These are phyloP conservation scores for Tipula vernalis DNA, from an alignment of 2,888 invertebrate species.

Conservation along the genomic window DNA sequence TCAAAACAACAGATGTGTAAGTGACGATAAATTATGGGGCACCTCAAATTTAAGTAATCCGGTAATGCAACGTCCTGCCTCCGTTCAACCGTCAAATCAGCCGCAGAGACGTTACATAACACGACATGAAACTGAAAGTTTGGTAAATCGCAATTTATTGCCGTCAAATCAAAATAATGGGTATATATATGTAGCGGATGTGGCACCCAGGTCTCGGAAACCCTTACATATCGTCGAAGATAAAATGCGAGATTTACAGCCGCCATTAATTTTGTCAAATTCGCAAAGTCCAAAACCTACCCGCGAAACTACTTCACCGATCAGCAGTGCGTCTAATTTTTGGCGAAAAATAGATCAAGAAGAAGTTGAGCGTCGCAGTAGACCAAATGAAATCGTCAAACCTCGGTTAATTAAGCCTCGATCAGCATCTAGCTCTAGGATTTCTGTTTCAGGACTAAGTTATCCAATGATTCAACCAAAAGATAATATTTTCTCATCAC, in stretches of 20 bases:
- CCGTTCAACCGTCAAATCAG: slow-evolving; percentile 19
- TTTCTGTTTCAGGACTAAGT: slow-evolving; percentile 7
- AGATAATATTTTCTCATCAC: not conserved
- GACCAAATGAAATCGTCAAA: slow-evolving; percentile 15
- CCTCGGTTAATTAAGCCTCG: slow-evolving; percentile 26
- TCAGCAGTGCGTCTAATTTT: slow-evolving; percentile 45
- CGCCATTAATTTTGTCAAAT: not conserved
- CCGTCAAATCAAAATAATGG: slow-evolving; percentile 24
- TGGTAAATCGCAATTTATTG: not conserved
- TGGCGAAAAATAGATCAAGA: slow-evolving; percentile 50
- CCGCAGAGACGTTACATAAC: slow-evolving; percentile 20
- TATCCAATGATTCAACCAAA: slow-evolving; percentile 14
- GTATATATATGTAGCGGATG: slow-evolving; percentile 57
- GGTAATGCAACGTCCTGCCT: slow-evolving; percentile 26
- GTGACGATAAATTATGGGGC: slow-evolving; percentile 35
- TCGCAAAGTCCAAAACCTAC: slow-evolving; percentile 27
- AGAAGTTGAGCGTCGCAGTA: slow-evolving; percentile 36
- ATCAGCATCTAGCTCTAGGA: slow-evolving; percentile 29
- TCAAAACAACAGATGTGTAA: slow-evolving; percentile 30
- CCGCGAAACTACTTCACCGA: slow-evolving; percentile 26
- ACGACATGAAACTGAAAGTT: not conserved
- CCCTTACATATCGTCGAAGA: slow-evolving; percentile 50
- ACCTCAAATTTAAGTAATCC: slow-evolving; percentile 25
- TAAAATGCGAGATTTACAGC: not conserved
- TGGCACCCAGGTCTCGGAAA: slow-evolving; percentile 56